Conservation (phyloP, 2,888 invertebrate species). For the Bellardia pandia region DNA sequence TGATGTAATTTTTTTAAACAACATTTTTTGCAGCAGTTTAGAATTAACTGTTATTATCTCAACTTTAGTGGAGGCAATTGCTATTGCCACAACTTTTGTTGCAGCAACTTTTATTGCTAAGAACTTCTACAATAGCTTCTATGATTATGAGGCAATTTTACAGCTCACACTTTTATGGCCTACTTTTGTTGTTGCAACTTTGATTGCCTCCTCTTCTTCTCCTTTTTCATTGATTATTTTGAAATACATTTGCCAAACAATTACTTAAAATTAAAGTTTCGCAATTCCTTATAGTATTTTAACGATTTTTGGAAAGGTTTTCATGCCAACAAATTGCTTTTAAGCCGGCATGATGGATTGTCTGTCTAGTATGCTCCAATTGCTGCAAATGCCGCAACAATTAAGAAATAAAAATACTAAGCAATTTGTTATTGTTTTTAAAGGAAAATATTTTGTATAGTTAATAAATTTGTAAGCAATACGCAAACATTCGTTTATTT, state of each 20-base stretch:
- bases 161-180: not conserved
- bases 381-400: constrained; percentile 33
- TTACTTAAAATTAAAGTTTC: no score
- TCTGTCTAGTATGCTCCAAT: constrained; percentile 32
- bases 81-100: not conserved
- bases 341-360: constrained; percentile 16
- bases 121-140: no score
- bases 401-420: constrained; percentile 10
- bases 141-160: no score
- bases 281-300: not conserved
- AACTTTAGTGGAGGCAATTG: not conserved
- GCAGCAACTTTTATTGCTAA: not conserved
- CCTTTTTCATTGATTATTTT: not conserved
- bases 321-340: not conserved
- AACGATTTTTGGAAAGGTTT: not conserved
- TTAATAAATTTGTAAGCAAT: not conserved
- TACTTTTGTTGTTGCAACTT: constrained; percentile 12
- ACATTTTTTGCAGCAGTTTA: no score
- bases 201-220: not conserved
- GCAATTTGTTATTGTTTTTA: not conserved
- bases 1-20: no score
- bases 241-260: not conserved
- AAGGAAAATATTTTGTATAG: not conserved
- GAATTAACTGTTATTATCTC: not conserved
- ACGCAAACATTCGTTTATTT: not conserved